Evolutionary conservation across 2,888 invertebrate genomes (phyloP), one percentile per base, ranked within the genome.

Genomic region (Acanthosepion pharaonis): DNA sequence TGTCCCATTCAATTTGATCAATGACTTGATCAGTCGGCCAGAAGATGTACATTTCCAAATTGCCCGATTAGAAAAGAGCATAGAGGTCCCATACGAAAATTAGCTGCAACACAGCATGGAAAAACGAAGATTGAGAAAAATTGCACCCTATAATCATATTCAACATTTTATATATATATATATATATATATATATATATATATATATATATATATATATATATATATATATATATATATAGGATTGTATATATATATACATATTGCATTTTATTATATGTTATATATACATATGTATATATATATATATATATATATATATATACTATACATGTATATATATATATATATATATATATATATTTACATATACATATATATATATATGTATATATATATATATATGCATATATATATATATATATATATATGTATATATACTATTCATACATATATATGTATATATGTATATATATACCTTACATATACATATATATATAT

Each of bases 391-490:
- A 28, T 64, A 28, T 64, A 28, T 78, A 78, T 78, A 78, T 78
- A 78, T 78, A 78, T n/a, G n/a, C n/a, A n/a, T 78, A 78, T n/a
- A 78, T 78, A 78, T 78, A 78, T 78, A 28, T n/a, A 78, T 78
- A 78, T n/a, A 78, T n/a, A n/a, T n/a, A n/a, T n/a, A 28, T n/a
- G 0, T 6, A 25, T 64, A 28, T 25, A 5, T 0, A 5, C 23
- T 3, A n/a, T 5, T 2, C 1, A n/a, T 78, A 78, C 11, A 78
- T 78, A 78, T 78, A 78, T 78, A 28, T n/a, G n/a, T 78, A 78
- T n/a, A 78, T n/a, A n/a, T n/a, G 9, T n/a, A 28, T n/a, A n/a
- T n/a, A 78, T 9, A n/a, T n/a, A 78, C n/a, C n/a, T n/a, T n/a
- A n/a, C n/a, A 8, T 25, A 5, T 5, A 5, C 28, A 25, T 25